A percentile compares a stretch with the other conserved stretches of the same genome.
Evolutionary conservation across 2,113 vertebrate species (phyloP).

Genomic region (Brachirus orientalis): DNA sequence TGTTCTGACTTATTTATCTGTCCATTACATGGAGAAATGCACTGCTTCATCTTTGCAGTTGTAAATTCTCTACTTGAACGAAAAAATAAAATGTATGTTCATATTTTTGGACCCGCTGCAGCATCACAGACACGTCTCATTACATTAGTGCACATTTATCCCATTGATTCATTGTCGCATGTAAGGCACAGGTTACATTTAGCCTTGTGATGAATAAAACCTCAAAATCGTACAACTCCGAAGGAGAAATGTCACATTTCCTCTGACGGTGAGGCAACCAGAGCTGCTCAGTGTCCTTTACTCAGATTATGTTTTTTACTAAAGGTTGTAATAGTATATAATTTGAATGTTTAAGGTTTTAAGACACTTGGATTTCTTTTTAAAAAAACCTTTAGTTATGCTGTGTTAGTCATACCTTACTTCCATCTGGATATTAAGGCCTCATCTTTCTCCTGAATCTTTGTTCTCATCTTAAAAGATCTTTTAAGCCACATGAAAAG

Average conservation of each 20-base stretch:
- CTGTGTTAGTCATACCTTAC: slow-evolving; percentile 16
- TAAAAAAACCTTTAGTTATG: too few species aligned
- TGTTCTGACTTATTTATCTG: slow-evolving; percentile 39
- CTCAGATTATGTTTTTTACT: too few species aligned
- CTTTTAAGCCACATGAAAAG: slow-evolving; percentile 53
- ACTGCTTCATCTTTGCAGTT: slow-evolving; percentile 16
- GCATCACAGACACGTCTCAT: slow-evolving; percentile 2
- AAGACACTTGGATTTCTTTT: neutral
- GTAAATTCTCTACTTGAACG: slow-evolving; percentile 12
- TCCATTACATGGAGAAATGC: neutral
- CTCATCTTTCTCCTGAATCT: slow-evolving; percentile 53
- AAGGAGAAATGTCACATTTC: slow-evolving; percentile 9
- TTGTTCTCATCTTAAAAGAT: slow-evolving; percentile 64
- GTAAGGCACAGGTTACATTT: slow-evolving; percentile 33
- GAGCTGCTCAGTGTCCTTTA: neutral
- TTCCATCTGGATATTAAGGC: slow-evolving; percentile 37
- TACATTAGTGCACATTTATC: slow-evolving; percentile 26
- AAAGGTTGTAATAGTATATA: neutral
- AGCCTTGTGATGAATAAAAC: slow-evolving; percentile 11
- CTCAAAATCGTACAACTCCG: slow-evolving; percentile 15
- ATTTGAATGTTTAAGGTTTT: neutral
- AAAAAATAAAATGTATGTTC: slow-evolving; percentile 4
- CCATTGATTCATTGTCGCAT: slow-evolving; percentile 18
- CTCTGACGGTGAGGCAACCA: neutral
- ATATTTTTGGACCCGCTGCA: neutral